These are phyloP conservation scores for Lasioglossum villosulum DNA, from an alignment of 2,888 invertebrate genomes.

Conservation along the genomic window DNA sequence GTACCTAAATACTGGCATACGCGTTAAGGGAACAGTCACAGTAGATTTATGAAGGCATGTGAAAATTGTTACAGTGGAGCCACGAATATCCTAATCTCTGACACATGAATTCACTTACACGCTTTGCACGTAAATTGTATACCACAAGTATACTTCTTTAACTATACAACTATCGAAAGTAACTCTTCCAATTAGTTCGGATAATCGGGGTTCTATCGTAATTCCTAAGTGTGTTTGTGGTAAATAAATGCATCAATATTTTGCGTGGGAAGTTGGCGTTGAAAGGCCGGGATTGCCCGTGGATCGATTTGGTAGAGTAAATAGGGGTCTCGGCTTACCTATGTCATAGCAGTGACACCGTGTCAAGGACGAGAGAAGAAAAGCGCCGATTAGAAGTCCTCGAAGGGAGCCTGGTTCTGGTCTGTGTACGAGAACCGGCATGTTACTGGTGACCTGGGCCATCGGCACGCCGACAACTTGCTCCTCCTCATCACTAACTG, in stretches of 20 bases:
- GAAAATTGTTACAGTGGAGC: too few relatives aligned
- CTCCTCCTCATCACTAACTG: slow-evolving; percentile 80
- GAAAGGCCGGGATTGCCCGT: background rate
- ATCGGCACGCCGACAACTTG: slow-evolving; percentile 77
- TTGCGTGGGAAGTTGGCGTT: background rate
- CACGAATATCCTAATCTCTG: too few relatives aligned
- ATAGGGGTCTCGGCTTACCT: slow-evolving; percentile 72
- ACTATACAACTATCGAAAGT: background rate
- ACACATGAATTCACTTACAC: background rate
- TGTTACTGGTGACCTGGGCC: slow-evolving; percentile 78
- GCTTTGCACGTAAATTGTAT: background rate
- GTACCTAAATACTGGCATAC: too few relatives aligned
- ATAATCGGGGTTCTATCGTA: background rate
- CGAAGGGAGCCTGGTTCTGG: slow-evolving; percentile 73
- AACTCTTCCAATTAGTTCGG: background rate
- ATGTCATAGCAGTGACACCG: slow-evolving; percentile 75
- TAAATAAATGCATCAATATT: background rate
- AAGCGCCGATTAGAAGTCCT: slow-evolving; percentile 74
- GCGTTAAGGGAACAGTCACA: too few relatives aligned
- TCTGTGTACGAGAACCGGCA: slow-evolving; percentile 77
- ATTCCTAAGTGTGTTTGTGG: too few relatives aligned
- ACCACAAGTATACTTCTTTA: too few relatives aligned
- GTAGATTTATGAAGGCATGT: too few relatives aligned
- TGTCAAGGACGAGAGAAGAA: slow-evolving; percentile 76
- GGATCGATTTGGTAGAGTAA: background rate